Percentiles rank a stretch among this genome's conserved stretches.
Evolutionary conservation across 2,888 invertebrate genomes (phyloP).

Genomic region (Nycteola revayana): DNA sequence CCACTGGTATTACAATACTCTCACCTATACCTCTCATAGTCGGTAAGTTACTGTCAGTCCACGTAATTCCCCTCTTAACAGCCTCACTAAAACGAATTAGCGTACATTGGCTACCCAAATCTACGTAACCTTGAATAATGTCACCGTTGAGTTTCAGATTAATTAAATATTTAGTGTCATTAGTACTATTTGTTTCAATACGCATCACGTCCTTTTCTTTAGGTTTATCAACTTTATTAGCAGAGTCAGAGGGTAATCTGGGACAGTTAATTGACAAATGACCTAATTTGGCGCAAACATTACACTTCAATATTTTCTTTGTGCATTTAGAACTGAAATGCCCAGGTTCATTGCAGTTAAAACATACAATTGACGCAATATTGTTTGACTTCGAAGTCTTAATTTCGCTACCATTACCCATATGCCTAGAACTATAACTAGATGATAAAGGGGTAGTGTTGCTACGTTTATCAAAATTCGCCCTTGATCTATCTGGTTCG

Average conservation of each 20-base stretch:
- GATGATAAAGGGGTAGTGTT: too few relatives aligned
- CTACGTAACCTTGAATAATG: slow-evolving; percentile 1
- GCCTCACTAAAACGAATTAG: slow-evolving; percentile 4
- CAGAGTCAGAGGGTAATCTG: slow-evolving; percentile 1
- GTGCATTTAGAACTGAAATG: slow-evolving; percentile 9
- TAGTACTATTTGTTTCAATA: background rate
- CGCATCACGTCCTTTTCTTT: background rate
- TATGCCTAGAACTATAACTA: too few relatives aligned
- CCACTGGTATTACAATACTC: background rate
- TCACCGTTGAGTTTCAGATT: slow-evolving; percentile 1
- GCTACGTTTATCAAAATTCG: too few relatives aligned
- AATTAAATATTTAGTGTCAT: slow-evolving; percentile 2
- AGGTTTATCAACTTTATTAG: background rate
- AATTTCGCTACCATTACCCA: too few relatives aligned
- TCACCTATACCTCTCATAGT: slow-evolving; percentile 9
- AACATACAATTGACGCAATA: slow-evolving; percentile 1
- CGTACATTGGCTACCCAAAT: slow-evolving; percentile 13
- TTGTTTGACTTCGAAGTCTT: too few relatives aligned
- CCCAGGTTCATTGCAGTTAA: slow-evolving; percentile 6
- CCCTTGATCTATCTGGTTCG: background rate
- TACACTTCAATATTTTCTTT: slow-evolving; percentile 7
- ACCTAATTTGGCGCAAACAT: slow-evolving; percentile 7
- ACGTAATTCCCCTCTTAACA: background rate
- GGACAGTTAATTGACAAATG: slow-evolving; percentile 4
- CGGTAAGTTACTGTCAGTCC: background rate